Evolutionary conservation across 2,113 vertebrate species (phyloP).

Genomic region (Butorides virescens): DNA sequence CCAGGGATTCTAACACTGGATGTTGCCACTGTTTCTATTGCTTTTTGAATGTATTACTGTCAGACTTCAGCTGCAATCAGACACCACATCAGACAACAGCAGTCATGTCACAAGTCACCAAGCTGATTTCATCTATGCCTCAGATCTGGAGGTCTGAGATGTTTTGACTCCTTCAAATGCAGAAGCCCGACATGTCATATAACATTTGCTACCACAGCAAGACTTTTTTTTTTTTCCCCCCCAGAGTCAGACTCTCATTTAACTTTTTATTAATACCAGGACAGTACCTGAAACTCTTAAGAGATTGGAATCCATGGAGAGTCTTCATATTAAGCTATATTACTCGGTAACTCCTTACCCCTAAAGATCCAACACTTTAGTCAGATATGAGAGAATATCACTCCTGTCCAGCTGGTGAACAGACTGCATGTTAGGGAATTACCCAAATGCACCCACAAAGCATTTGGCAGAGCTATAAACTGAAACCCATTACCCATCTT

Average conservation of each 20-base stretch:
- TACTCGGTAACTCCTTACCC: fast-evolving
- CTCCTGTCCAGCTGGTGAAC: background rate
- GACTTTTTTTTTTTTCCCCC: fast-evolving
- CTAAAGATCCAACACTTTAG: background rate
- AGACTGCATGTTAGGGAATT: background rate
- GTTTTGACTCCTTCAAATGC: background rate
- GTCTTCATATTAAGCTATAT: fast-evolving
- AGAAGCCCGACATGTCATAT: background rate
- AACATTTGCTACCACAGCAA: background rate
- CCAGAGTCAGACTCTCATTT: background rate
- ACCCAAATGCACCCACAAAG: background rate
- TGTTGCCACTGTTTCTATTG: background rate
- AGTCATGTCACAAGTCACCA: background rate
- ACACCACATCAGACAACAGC: background rate
- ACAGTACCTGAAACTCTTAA: background rate
- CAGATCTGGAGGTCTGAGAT: background rate
- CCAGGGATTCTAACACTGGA: background rate
- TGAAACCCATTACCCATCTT: background rate
- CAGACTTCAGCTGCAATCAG: background rate
- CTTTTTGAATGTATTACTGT: background rate
- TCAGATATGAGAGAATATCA: background rate
- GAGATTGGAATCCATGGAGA: background rate
- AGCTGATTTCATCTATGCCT: background rate
- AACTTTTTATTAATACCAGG: background rate
- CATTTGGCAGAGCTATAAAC: background rate